phyloP scores from a whole-genome alignment of 2,113 vertebrate species.

The Chaenocephalus aceratus region DNA sequence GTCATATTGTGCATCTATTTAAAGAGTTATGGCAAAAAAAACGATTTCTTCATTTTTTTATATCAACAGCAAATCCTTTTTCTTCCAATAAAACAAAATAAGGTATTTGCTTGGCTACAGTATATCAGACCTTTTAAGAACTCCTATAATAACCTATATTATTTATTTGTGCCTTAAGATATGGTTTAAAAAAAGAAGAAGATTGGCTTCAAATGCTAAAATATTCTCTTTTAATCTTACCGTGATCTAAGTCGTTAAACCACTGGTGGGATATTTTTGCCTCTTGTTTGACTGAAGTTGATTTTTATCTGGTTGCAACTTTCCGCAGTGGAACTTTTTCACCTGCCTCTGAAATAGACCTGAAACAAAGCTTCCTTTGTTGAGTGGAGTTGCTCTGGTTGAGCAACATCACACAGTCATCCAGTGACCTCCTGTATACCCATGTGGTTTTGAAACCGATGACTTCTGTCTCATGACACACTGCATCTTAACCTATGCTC shows the following conservation, averaged over 20 bases:
- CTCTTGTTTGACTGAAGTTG: background rate
- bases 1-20: no score
- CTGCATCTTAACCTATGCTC: background rate
- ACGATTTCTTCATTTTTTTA: no score
- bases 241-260: background rate
- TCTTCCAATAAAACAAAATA: no score
- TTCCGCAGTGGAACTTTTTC: slow-evolving; percentile 8
- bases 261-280: background rate
- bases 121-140: no score
- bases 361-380: slow-evolving; percentile 46
- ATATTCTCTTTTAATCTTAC: background rate
- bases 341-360: slow-evolving; percentile 17
- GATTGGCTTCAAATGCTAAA: background rate
- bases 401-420: slow-evolving; percentile 22
- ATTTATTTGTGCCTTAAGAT: no score
- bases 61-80: no score
- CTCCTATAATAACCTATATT: no score
- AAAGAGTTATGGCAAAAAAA: no score
- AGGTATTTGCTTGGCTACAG: no score
- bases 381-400: background rate
- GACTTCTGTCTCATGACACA: slow-evolving; percentile 32
- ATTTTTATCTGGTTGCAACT: slow-evolving; percentile 13
- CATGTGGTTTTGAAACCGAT: background rate
- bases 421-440: slow-evolving; percentile 15
- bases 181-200: no score